Evolutionary conservation across 2,797 vertebrate genomes (phyloP).

Genomic region (Xenops minutus): DNA sequence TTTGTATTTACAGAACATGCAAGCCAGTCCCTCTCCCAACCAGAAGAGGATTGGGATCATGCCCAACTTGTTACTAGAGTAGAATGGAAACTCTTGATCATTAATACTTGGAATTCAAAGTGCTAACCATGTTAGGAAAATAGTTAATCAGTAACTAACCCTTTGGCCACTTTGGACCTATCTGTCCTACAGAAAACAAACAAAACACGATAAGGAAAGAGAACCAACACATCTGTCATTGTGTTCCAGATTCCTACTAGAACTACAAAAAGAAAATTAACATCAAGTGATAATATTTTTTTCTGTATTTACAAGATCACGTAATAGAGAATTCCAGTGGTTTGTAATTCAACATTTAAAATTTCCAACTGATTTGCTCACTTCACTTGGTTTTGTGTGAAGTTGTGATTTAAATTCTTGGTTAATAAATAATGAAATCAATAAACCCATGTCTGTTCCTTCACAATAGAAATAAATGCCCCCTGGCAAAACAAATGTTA

Average conservation of each 20-base stretch:
- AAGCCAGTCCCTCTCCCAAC: not conserved
- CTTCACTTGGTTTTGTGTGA: not conserved
- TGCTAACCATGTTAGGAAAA: not conserved
- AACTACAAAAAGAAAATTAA: not conserved
- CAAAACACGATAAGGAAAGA: not conserved
- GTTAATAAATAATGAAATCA: not conserved
- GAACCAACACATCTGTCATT: not conserved
- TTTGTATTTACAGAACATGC: not conserved
- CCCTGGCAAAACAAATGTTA: not conserved
- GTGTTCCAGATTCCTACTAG: not conserved
- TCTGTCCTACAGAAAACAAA: not conserved
- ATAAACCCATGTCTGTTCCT: not conserved
- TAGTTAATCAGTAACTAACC: slow-evolving; percentile 28
- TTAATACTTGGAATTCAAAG: not conserved
- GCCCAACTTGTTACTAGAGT: not conserved
- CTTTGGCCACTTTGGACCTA: not conserved
- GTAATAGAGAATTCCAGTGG: not conserved
- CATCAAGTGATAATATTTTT: not conserved
- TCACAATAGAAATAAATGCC: not conserved
- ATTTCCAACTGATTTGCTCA: not conserved
- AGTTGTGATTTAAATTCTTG: not conserved
- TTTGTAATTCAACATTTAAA: not conserved
- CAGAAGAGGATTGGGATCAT: not conserved
- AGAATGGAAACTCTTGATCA: not conserved
- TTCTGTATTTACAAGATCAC: not conserved